These are phyloP conservation scores for Drosophila rubida DNA, from an alignment of 2,888 invertebrate genomes.

Conservation along the genomic window DNA sequence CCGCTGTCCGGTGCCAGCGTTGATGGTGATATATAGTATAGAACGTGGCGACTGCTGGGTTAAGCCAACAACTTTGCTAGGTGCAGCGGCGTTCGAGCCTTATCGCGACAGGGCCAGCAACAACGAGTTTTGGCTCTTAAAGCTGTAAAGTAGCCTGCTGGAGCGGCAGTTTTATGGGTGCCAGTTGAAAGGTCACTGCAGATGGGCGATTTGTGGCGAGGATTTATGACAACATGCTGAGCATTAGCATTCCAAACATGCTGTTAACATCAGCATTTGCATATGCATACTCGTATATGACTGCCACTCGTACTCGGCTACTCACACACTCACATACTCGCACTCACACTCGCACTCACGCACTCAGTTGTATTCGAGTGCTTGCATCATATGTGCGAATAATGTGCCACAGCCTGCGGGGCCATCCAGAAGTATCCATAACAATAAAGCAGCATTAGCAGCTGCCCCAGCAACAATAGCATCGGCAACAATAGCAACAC, in stretches of 20 bases:
- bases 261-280: conserved; percentile 76
- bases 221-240: conserved; percentile 63
- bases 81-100: conserved; percentile 29
- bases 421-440: conserved; percentile 56
- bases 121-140: conserved; percentile 38
- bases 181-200: conserved; percentile 77
- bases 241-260: conserved; percentile 68
- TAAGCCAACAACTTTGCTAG: conserved; percentile 44
- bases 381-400: conserved; percentile 57
- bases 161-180: conserved; percentile 67
- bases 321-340: conserved; percentile 8
- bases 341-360: conserved; percentile 7
- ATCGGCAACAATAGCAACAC: conserved; percentile 23
- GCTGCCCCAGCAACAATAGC: conserved; percentile 50
- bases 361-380: conserved; percentile 28
- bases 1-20: conserved; percentile 52
- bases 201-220: conserved; percentile 67
- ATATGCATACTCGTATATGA: conserved; percentile 58
- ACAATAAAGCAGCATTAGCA: conserved; percentile 76
- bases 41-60: conserved; percentile 48
- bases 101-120: conserved; percentile 58
- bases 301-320: conserved; percentile 12
- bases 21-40: conserved; percentile 58
- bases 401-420: conserved; percentile 42
- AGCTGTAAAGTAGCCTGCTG: conserved; percentile 68